Evolutionary conservation across 2,888 invertebrate genomes (phyloP), one percentile per base, ranked within the genome.

Genomic region (Julus scandinavius): DNA sequence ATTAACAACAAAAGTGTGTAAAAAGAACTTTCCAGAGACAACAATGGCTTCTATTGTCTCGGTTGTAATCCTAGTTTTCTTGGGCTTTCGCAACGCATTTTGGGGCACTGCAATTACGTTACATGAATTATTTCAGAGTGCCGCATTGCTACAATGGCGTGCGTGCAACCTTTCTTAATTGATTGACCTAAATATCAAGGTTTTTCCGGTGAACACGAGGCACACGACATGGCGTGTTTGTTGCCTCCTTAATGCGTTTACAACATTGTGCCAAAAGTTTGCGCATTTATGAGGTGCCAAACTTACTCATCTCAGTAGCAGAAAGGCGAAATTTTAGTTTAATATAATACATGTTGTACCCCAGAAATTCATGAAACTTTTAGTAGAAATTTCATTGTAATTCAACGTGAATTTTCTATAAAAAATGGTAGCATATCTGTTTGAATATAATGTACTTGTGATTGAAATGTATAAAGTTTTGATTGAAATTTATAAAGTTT

Each of bases 161-260:
- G 63, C 63, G 20, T 63, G 63, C 63, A 63, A 63, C 63, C 54
- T 63, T n/a, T 20, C 5, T 7, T 20, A n/a, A 63, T 63, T 63
- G 20, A 63, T 63, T 63, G n/a, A n/a, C 63, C 20, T 63, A 63
- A 63, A 20, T 63, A n/a, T 63, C 63, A 63, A 63, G 63, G 63
- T 20, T 63, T 63, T 63, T 63, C 63, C 63, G 63, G 63, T 63
- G 63, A 54, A 13, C 4, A 4, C 15, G 54, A 54, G 13, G 54
- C 54, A 5, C 54, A 54, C 54, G 54, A 54, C 63, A 63, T 20
- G 63, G 63, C n/a, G 20, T 63, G 20, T 20, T 20, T 63, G 6
- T 54, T 54, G 9, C 63, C 3, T 63, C 63, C 63, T n/a, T 17
- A 13, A 58, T 58, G 58, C 17, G 17, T 17, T 17, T 58, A 2